phyloP scores from a whole-genome alignment of 2,888 invertebrate genomes.

The Busseola fusca region DNA sequence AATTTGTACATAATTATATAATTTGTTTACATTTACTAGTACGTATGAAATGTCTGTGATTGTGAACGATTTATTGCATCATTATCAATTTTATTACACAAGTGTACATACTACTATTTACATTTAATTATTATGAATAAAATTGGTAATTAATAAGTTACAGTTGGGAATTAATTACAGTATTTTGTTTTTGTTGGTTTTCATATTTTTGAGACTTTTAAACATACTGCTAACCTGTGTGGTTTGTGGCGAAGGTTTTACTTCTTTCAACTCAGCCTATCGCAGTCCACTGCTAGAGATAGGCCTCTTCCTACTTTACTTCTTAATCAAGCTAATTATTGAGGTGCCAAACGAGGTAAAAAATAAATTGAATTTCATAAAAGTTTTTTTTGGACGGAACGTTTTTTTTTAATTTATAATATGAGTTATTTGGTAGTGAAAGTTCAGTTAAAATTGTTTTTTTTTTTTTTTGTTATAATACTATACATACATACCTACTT shows the following conservation, averaged over 20 bases:
- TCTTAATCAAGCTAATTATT: not conserved
- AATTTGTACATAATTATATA: not conserved
- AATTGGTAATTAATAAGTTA: not conserved
- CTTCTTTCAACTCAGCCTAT: no score
- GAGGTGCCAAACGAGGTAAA: no score
- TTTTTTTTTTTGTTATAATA: not conserved
- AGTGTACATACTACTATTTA: not conserved
- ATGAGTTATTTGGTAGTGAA: not conserved
- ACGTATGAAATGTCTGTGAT: not conserved
- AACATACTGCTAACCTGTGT: not conserved
- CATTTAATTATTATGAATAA: not conserved
- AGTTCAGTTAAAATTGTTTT: not conserved
- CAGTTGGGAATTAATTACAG: not conserved
- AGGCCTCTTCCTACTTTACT: not conserved
- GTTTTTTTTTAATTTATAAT: not conserved
- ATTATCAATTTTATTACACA: not conserved
- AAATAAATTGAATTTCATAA: no score
- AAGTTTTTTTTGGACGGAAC: not conserved
- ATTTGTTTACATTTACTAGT: not conserved
- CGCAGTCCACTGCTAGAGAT: no score
- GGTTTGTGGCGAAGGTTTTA: not conserved
- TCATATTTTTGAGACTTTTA: not conserved
- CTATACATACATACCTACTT: not conserved
- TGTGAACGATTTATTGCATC: not conserved
- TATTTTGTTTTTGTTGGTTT: not conserved